Evolutionary conservation across 30 jellyfish, hydroid and myxozoan genomes (phyloP).

Genomic region (Nemopilema nomurai): DNA sequence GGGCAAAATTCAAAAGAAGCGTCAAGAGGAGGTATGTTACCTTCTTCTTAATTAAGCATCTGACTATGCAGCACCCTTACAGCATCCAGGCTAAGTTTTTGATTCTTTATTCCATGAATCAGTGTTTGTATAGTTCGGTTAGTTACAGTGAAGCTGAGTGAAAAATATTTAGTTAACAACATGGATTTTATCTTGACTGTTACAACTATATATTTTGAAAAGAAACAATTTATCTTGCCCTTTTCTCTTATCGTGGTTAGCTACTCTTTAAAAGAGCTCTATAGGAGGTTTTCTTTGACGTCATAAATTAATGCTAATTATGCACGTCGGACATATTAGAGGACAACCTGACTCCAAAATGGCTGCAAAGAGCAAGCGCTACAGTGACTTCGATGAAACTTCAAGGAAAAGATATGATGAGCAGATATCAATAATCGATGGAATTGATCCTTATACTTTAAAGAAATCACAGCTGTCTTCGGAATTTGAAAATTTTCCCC

Average conservation of each 20-base stretch:
- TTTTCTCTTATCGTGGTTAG: too few species aligned
- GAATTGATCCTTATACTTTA: conserved; percentile 9
- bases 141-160: too few species aligned
- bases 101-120: too few species aligned
- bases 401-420: conserved; percentile 25
- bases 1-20: conserved; percentile 21
- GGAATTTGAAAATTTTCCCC: conserved; percentile 3
- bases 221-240: too few species aligned
- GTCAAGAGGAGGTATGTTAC: conserved; percentile 28
- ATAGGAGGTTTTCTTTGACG: background rate
- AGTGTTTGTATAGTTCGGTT: too few species aligned
- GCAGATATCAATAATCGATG: conserved; percentile 2
- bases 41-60: too few species aligned
- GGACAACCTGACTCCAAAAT: conserved; percentile 26
- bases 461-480: conserved; percentile 12
- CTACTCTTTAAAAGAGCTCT: too few species aligned
- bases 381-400: conserved; percentile 1
- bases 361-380: conserved; percentile 9
- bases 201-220: too few species aligned
- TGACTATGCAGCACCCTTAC: too few species aligned
- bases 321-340: conserved; percentile 3
- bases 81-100: too few species aligned
- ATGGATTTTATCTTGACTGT: too few species aligned
- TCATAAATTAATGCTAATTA: background rate
- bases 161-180: too few species aligned